Evolutionary conservation across 1,140 invertebrate genomes (phyloP), one percentile per base, ranked within the genome.

Genomic region (Dendrolimus kikuchii): DNA sequence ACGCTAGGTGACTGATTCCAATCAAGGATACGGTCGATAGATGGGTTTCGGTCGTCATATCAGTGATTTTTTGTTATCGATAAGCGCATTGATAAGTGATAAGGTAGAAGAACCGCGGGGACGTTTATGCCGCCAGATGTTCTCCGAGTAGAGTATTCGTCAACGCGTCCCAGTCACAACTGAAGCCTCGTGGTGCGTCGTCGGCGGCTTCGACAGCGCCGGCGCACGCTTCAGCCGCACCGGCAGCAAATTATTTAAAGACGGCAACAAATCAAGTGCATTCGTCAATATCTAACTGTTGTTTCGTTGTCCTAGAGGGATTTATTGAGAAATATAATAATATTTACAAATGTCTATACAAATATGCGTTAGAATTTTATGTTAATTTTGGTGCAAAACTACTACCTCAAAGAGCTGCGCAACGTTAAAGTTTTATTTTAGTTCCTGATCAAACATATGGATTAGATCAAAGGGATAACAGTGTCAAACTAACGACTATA

Each of bases 121-220:
- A 78, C 70, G 77, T 75, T 75, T n/a, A 75, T 57, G 57, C 47
- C 53, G 54, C 59, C 45, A 43, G 59, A 58, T 64, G 58, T 52
- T 62, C 64, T 66, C 51, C 64, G 74, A 78, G 71, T 66, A 67
- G 78, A 82, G 75, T 64, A 77, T 71, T 77, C 82, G 76, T 74
- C 71, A 68, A 71, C 72, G 71, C 80, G 80, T 72, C 74, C 68
- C 65, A 76, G 66, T 72, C 67, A 71, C 80, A 73, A 86, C 82
- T 86, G 70, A 82, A 71, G 72, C 59, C 62, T 62, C 49, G 71
- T 69, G 63, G 57, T 53, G 55, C 37, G 47, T 54, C 55, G 51
- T 61, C 53, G 66, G 68, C 54, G 40, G 50, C 36, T n/a, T n/a
- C 42, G 60, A 62, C 71, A 68, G 59, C 70, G 74, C 66, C 60